These are phyloP conservation scores for Drosophila eohydei DNA, from an alignment of 2,888 invertebrate species.

Conservation along the genomic window DNA sequence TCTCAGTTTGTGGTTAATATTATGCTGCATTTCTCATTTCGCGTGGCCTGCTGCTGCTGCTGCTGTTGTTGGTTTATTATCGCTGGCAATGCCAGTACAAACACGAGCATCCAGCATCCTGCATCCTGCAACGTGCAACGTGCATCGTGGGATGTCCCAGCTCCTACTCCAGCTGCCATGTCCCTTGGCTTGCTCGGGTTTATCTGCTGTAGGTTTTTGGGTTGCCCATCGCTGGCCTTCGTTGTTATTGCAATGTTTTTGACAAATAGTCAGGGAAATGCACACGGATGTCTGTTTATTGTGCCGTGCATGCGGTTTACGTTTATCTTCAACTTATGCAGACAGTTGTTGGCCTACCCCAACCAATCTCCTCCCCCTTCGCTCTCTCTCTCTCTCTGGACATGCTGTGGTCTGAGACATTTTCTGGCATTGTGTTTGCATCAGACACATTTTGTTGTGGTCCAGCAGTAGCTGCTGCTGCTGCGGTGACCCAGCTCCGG, in stretches of 20 bases:
- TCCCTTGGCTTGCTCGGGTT: conserved; percentile 45
- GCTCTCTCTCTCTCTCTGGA: conserved; percentile 12
- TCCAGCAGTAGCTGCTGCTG: conserved; percentile 37
- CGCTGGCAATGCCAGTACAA: conserved; percentile 70
- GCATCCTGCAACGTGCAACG: conserved; percentile 44
- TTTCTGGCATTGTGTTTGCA: conserved; percentile 67
- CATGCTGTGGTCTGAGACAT: conserved; percentile 74
- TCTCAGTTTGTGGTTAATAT: conserved; percentile 83
- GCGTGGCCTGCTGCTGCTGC: conserved; percentile 60
- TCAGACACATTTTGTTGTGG: conserved; percentile 77
- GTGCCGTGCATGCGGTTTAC: conserved; percentile 79
- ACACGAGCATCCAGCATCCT: conserved; percentile 44
- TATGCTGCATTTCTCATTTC: conserved; percentile 80
- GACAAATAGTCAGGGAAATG: conserved; percentile 80
- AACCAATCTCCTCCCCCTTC: neutral
- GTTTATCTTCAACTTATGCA: conserved; percentile 80
- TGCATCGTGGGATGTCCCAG: conserved; percentile 31
- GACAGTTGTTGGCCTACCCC: conserved; percentile 59
- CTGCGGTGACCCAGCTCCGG: conserved; percentile 47
- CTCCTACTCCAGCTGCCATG: conserved; percentile 6
- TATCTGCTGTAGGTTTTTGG: conserved; percentile 72
- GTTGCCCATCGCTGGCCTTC: conserved; percentile 57
- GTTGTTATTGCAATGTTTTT: conserved; percentile 79
- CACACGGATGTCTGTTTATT: conserved; percentile 81
- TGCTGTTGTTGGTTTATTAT: conserved; percentile 75